A percentile compares a stretch with the other conserved stretches of the same genome.
phyloP scores from a whole-genome alignment of 2,888 invertebrate species.

The Diaprepes abbreviatus region DNA sequence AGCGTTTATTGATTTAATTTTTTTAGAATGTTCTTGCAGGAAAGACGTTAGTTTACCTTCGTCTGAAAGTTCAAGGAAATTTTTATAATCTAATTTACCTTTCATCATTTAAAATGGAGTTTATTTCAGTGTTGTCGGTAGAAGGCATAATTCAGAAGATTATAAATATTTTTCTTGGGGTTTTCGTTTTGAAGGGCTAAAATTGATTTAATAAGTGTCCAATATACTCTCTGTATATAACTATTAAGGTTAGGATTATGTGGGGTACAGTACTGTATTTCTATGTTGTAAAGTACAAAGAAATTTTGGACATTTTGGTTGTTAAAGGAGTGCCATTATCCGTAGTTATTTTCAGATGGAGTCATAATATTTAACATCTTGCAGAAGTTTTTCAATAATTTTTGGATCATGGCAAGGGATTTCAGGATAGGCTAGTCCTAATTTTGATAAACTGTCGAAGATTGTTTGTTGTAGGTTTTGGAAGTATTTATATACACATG shows the following conservation, averaged over 20 bases:
- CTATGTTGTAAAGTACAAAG: too few relatives aligned
- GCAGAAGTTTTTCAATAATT: background rate
- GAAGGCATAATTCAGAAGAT: slow-evolving; percentile 23
- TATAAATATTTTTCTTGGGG: background rate
- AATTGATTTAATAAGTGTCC: background rate
- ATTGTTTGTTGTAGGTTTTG: background rate
- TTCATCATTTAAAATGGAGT: slow-evolving; percentile 22
- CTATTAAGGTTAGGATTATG: slow-evolving; percentile 21
- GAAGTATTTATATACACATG: background rate
- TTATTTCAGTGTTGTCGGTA: slow-evolving; percentile 13
- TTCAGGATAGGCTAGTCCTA: background rate
- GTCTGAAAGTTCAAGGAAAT: slow-evolving; percentile 9
- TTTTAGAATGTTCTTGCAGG: slow-evolving; percentile 21
- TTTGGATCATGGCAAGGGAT: background rate
- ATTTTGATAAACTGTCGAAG: background rate
- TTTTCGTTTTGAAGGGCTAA: slow-evolving; percentile 11
- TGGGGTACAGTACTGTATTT: slow-evolving; percentile 25
- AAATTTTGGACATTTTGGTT: slow-evolving; percentile 10
- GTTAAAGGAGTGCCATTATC: slow-evolving; percentile 17
- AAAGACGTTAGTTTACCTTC: slow-evolving; percentile 5
- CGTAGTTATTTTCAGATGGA: slow-evolving; percentile 7
- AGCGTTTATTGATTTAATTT: slow-evolving; percentile 23
- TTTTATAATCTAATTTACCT: slow-evolving; percentile 17
- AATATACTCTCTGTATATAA: slow-evolving; percentile 4
- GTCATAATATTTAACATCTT: slow-evolving; percentile 10